Conservation (phyloP, 1,140 invertebrate genomes). For the Solenopsis invicta region DNA sequence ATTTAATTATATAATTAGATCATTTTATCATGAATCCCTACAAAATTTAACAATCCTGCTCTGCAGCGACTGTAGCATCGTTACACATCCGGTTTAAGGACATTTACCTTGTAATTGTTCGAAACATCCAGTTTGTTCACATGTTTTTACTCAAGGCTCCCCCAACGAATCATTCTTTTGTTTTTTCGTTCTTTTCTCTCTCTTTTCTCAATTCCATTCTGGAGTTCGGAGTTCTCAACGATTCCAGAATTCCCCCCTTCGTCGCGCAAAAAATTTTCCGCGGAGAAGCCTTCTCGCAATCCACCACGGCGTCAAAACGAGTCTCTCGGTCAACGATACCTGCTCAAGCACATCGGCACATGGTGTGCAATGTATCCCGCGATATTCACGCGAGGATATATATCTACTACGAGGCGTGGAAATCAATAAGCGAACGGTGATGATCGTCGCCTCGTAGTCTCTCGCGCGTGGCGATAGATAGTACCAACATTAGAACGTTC, state of each 20-base stretch:
- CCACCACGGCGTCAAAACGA: neutral
- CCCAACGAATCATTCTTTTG: neutral
- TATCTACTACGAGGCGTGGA: neutral
- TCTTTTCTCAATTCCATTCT: neutral
- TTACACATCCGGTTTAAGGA: no score
- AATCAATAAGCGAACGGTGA: slow-evolving; percentile 49
- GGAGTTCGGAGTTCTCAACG: neutral
- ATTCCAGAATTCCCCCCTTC: neutral
- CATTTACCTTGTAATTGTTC: neutral
- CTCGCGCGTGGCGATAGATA: neutral
- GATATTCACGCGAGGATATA: slow-evolving; percentile 28
- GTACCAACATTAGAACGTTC: slow-evolving; percentile 27
- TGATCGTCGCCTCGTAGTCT: neutral
- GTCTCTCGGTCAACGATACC: neutral
- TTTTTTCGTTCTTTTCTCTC: neutral
- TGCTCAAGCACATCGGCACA: neutral
- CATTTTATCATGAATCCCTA: no score
- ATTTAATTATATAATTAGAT: no score
- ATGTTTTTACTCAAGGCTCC: neutral
- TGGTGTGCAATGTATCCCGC: neutral
- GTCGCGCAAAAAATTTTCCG: neutral
- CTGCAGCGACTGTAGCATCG: no score
- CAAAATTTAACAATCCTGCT: no score
- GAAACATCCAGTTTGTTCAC: neutral
- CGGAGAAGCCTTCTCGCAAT: neutral